A percentile compares a stretch with the other conserved stretches of the same genome.
phyloP scores from a whole-genome alignment of 37 sponge, comb jelly and placozoan species.

The Tethya wilhelma region DNA sequence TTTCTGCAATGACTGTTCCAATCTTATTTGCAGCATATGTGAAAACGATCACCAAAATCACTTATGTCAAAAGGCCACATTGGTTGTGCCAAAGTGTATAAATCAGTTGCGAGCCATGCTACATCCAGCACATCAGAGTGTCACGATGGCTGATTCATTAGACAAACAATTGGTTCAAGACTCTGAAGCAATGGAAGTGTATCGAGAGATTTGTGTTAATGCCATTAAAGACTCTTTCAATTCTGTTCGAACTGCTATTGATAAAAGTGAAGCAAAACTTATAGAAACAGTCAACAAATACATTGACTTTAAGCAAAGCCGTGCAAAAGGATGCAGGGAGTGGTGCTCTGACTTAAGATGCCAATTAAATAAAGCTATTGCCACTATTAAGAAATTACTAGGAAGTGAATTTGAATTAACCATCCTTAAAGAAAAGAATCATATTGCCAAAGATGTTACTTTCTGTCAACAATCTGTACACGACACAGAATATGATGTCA shows the following conservation, averaged over 20 bases:
- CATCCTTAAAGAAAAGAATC: conserved; percentile 3
- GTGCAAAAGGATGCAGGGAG: background rate
- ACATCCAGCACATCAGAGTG: conserved; percentile 16
- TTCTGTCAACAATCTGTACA: conserved; percentile 13
- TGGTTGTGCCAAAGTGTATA: background rate
- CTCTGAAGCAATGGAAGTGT: background rate
- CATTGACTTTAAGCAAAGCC: background rate
- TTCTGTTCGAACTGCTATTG: background rate
- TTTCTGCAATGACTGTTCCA: conserved; percentile 28
- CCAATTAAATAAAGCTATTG: background rate
- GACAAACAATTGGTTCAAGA: conserved; percentile 6
- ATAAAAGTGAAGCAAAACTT: conserved; percentile 14
- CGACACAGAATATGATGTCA: background rate
- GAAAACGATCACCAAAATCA: conserved; percentile 7
- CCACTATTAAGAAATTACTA: background rate
- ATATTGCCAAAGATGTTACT: background rate
- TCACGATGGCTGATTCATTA: background rate
- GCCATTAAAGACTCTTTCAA: conserved; percentile 15
- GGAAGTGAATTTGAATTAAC: background rate
- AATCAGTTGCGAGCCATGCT: background rate
- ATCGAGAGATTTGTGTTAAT: background rate
- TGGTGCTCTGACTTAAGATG: background rate
- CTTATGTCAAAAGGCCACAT: background rate
- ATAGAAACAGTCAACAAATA: conserved; percentile 1
- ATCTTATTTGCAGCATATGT: conserved; percentile 1